phyloP scores from a whole-genome alignment of 2,888 invertebrate genomes.

The Sminthurinus aureus region DNA sequence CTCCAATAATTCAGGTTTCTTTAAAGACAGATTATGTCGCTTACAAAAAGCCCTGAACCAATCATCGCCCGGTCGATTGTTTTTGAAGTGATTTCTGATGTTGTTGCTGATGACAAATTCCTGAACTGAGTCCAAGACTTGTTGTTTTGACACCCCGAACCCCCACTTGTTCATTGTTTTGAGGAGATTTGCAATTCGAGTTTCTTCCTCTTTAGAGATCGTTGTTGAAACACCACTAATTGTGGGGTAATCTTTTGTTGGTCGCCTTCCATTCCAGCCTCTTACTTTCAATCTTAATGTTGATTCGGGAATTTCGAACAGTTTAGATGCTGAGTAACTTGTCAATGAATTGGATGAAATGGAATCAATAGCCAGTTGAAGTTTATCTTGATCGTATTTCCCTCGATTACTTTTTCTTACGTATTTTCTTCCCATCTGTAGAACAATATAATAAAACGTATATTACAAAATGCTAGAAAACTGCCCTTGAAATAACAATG shows the following conservation, averaged over 20 bases:
- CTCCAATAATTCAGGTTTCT: conserved; percentile 52
- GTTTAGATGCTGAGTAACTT: not conserved
- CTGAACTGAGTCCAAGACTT: not conserved
- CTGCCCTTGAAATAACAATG: no score
- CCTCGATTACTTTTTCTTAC: not conserved
- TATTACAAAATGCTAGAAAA: no score
- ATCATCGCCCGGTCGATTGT: conserved; percentile 34
- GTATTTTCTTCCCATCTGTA: not conserved
- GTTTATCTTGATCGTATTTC: not conserved
- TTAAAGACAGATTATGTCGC: conserved; percentile 38
- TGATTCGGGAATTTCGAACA: not conserved
- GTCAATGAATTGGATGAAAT: not conserved
- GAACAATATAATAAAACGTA: no score
- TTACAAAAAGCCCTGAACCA: conserved; percentile 42
- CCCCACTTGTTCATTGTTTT: not conserved
- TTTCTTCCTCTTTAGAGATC: not conserved
- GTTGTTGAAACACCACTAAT: not conserved
- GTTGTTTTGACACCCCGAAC: not conserved
- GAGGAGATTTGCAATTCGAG: not conserved
- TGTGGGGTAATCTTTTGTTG: not conserved
- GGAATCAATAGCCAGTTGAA: not conserved
- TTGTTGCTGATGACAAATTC: not conserved
- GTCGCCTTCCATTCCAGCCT: not conserved
- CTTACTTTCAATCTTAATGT: not conserved
- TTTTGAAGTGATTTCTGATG: conserved; percentile 20